A percentile compares a stretch with the other conserved stretches of the same genome.
phyloP scores from a whole-genome alignment of 1,140 invertebrate species.

The Mylabris phalerata region DNA sequence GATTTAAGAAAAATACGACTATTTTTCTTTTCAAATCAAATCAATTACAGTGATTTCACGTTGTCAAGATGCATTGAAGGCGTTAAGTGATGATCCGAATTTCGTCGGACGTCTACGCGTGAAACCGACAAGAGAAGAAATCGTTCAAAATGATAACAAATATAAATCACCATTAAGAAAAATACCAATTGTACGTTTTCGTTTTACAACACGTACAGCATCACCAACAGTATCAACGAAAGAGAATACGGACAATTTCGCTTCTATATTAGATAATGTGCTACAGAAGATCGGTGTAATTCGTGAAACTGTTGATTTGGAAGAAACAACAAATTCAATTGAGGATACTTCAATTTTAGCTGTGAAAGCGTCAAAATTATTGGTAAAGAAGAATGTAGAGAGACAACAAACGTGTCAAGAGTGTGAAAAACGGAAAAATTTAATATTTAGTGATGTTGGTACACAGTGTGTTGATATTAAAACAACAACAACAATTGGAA shows the following conservation, averaged over 20 bases:
- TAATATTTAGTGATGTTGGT: neutral
- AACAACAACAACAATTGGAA: constrained; percentile 2
- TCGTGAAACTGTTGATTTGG: neutral
- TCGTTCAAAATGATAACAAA: constrained; percentile 14
- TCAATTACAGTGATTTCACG: constrained; percentile 30
- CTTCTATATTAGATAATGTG: constrained; percentile 6
- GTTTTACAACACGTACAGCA: constrained; percentile 20
- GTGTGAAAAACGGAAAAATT: constrained; percentile 8
- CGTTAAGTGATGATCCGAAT: constrained; percentile 15
- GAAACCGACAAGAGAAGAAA: constrained; percentile 7
- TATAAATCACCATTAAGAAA: constrained; percentile 21
- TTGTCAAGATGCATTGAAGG: constrained; percentile 29
- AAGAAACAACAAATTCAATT: neutral
- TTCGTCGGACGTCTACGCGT: constrained; percentile 20
- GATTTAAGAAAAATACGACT: neutral
- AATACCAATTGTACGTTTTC: constrained; percentile 22
- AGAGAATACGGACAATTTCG: constrained; percentile 9
- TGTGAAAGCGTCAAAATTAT: neutral
- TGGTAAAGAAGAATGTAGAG: neutral
- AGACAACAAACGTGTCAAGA: neutral
- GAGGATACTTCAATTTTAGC: neutral
- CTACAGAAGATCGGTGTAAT: constrained; percentile 12
- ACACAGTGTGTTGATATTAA: constrained; percentile 1
- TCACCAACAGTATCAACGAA: neutral
- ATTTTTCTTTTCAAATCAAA: neutral